Evolutionary conservation across 2,888 invertebrate species (phyloP).

Genomic region (Lymantria dispar): DNA sequence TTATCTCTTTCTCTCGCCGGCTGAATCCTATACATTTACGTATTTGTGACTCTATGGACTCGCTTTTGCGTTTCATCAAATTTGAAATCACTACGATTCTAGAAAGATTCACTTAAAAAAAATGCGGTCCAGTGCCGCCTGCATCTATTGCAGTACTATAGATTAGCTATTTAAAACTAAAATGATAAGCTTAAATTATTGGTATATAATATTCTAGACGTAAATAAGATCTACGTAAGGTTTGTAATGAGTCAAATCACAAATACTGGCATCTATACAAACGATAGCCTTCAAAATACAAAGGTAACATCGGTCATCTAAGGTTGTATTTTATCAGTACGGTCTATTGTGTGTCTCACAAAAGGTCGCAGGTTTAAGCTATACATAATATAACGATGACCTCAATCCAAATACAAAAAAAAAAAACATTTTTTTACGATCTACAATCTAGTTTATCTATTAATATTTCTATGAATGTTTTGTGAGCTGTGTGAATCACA

Average conservation of each 20-base stretch:
- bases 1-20: too few species aligned
- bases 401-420: not conserved
- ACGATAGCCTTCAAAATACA: not conserved
- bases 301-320: not conserved
- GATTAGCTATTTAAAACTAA: too few species aligned
- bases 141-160: too few species aligned
- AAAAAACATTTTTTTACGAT: not conserved
- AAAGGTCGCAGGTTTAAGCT: constrained; percentile 4
- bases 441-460: not conserved
- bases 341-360: not conserved
- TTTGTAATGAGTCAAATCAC: not conserved
- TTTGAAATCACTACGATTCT: too few species aligned
- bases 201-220: too few species aligned
- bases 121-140: too few species aligned
- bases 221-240: too few species aligned
- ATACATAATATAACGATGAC: constrained; percentile 1
- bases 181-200: too few species aligned
- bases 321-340: not conserved
- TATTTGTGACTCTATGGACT: too few species aligned
- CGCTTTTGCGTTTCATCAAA: too few species aligned
- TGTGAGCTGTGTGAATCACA: not conserved
- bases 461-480: not conserved
- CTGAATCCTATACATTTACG: too few species aligned
- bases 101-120: too few species aligned
- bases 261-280: not conserved